phyloP scores from a whole-genome alignment of 1,140 invertebrate species.

The Trichonephila clavata region DNA sequence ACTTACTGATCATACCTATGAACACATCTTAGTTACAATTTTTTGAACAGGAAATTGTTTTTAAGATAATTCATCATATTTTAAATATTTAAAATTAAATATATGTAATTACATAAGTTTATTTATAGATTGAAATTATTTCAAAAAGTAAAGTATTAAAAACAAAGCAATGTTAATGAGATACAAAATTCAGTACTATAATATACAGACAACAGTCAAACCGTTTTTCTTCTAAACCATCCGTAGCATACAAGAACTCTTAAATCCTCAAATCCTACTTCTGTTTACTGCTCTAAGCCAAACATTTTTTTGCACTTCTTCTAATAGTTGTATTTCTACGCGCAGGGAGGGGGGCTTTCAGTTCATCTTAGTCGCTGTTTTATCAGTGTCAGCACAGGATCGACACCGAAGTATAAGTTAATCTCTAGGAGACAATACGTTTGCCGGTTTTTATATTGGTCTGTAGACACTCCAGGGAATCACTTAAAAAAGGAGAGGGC shows the following conservation, averaged over 20 bases:
- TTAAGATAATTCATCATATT: no score
- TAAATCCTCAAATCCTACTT: slow-evolving; percentile 38
- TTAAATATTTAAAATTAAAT: no score
- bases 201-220: neutral
- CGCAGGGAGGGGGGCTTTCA: slow-evolving; percentile 1
- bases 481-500: slow-evolving; percentile 26
- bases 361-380: slow-evolving; percentile 45
- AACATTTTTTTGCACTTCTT: slow-evolving; percentile 44
- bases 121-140: no score
- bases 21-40: no score
- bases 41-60: no score
- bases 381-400: slow-evolving; percentile 70
- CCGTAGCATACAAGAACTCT: neutral
- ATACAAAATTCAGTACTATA: neutral
- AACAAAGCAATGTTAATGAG: no score
- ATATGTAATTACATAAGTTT: no score
- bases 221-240: slow-evolving; percentile 33
- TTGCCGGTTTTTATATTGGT: slow-evolving; percentile 56
- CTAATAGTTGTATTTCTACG: slow-evolving; percentile 34
- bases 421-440: slow-evolving; percentile 57
- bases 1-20: no score
- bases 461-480: slow-evolving; percentile 41
- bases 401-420: slow-evolving; percentile 61
- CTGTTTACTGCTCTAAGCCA: slow-evolving; percentile 28
- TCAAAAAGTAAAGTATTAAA: no score